Evolutionary conservation across 2,113 vertebrate genomes (phyloP).

Genomic region (Tylochromis polylepis): DNA sequence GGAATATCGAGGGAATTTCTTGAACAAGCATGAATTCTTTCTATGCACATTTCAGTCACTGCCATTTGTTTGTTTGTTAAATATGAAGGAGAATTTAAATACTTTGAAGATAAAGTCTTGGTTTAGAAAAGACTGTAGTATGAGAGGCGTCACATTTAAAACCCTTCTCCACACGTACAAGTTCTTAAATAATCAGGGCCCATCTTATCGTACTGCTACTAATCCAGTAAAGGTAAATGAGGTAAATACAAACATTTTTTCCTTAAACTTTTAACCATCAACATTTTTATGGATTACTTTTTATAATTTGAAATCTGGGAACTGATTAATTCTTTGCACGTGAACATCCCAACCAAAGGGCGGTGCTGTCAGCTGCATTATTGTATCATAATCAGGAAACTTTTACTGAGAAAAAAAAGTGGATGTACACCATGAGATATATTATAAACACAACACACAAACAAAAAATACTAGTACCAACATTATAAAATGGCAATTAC

Average conservation of each 20-base stretch:
- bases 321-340: neutral
- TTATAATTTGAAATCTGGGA: neutral
- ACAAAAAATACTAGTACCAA: neutral
- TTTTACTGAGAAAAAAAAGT: neutral
- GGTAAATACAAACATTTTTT: neutral
- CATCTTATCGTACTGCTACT: neutral
- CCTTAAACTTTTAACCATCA: neutral
- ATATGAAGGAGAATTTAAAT: neutral
- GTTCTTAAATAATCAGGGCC: neutral
- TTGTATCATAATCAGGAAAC: neutral
- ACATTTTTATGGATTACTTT: neutral
- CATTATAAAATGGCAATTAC: neutral
- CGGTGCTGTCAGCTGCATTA: neutral
- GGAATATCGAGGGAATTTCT: neutral
- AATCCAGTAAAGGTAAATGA: neutral
- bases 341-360: neutral
- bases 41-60: neutral
- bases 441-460: neutral
- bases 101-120: neutral
- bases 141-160: neutral
- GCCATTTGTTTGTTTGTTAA: neutral
- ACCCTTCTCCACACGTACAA: neutral
- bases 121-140: neutral
- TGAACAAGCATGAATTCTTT: neutral
- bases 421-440: neutral